Base-by-base conservation (phyloP, 1,140 invertebrate genomes). In the Pararge aegeria region DNA sequence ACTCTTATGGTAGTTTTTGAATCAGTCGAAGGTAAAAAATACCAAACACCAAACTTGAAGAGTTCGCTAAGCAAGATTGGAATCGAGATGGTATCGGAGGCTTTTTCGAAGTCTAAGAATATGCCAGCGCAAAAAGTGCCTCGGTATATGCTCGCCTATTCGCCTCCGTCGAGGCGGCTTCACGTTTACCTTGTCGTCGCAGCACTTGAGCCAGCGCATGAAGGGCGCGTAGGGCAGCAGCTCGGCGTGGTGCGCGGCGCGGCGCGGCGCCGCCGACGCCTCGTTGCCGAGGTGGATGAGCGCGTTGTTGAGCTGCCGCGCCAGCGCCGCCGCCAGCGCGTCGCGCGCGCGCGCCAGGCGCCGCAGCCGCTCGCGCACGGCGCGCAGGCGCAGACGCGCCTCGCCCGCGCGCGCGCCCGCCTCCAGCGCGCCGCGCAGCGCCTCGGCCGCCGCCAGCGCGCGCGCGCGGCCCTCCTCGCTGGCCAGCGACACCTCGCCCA, bases 281-380 rank as follows among this genome's bases (percentile, higher is more conserved):
- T 88, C 84, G 68, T 90, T 90, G 16, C 82, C 96, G 89, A 97
- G 93, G 90, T 98, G 96, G 79, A 98, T 97, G 64, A 98, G 97
- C 34, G 97, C 91, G 91, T 98, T 98, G 78, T 97, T 98, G 12
- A 99, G 90, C 88, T 98, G 96, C 30, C 96, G 92, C 30, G 94
- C 94, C 16, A 98, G 92, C 19, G 94, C 94, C 49, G 94, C 92
- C 7, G 96, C 95, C 85, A 98, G 97, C 68, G 70, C 50, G 29
- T 93, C 93, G 78, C 94, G 94, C 60, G 95, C 93, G 85, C 96
- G 97, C 50, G 95, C 94, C 69, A 98, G 94, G 18, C 94, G 93
- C 70, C 95, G 95, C 78, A 95, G 94, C 81, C 98, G 97, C 87
- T 98, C 97, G 75, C 96, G 94, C 2, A 98, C 96, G 30, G 96